Conservation (phyloP, 2,888 invertebrate species). For the Dolichopus griseipennis region DNA sequence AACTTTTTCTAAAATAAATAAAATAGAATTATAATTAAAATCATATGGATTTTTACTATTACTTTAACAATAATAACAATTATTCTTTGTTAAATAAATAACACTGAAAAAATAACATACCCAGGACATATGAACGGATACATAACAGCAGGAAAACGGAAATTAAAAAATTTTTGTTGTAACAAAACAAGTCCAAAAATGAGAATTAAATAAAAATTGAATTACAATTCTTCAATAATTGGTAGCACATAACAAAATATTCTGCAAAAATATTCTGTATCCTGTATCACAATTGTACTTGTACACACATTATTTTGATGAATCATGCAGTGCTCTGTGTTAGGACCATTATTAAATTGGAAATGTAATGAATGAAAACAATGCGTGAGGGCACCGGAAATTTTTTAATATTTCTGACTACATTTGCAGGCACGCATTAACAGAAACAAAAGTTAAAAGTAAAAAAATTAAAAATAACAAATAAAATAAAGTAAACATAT, state of each 20-base stretch:
- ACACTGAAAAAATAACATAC: too few relatives aligned
- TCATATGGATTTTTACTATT: not conserved
- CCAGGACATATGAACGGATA: not conserved
- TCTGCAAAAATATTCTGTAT: not conserved
- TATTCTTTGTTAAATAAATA: too few relatives aligned
- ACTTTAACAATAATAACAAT: not conserved
- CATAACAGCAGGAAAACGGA: not conserved
- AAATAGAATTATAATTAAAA: too few relatives aligned
- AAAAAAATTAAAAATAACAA: too few relatives aligned
- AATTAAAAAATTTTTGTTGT: not conserved
- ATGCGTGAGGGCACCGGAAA: constrained; percentile 2
- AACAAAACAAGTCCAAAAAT: not conserved
- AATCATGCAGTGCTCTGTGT: not conserved
- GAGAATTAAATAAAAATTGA: not conserved
- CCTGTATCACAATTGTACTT: not conserved
- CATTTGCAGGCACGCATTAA: not conserved
- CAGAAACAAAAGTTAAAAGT: too few relatives aligned
- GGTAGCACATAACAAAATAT: not conserved
- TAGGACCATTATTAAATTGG: too few relatives aligned
- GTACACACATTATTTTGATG: not conserved
- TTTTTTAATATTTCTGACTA: not conserved
- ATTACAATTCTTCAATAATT: not conserved
- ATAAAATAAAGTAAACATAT: not conserved
- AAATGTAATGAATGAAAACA: not conserved
- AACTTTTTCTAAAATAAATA: too few relatives aligned